Percentiles rank a stretch among this genome's conserved stretches.
These are phyloP conservation scores for Parnassius orleans DNA, from an alignment of 2,888 invertebrate genomes.

Conservation along the genomic window DNA sequence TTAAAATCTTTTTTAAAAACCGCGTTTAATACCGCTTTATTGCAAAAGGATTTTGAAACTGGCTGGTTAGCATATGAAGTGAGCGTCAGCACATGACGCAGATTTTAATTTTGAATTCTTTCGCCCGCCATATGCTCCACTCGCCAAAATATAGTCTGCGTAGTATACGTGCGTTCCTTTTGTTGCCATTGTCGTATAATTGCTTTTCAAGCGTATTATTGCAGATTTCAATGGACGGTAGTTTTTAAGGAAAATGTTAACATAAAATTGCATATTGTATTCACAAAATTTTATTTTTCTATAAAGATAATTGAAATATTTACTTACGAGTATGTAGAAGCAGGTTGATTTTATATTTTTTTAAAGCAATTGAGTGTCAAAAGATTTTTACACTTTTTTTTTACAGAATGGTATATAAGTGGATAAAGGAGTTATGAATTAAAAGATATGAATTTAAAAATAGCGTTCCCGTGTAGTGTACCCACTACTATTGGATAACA, in stretches of 20 bases:
- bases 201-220: slow-evolving; percentile 23
- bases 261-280: too few relatives aligned
- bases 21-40: slow-evolving; percentile 24
- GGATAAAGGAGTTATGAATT: too few relatives aligned
- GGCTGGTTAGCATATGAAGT: slow-evolving; percentile 26
- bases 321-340: too few relatives aligned
- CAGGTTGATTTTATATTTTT: too few relatives aligned
- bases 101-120: slow-evolving; percentile 44
- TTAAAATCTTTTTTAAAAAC: slow-evolving; percentile 8
- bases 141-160: slow-evolving; percentile 39
- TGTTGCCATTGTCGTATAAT: slow-evolving; percentile 22
- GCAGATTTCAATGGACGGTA: background rate
- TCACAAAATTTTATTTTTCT: too few relatives aligned
- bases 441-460: too few relatives aligned
- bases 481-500: too few relatives aligned
- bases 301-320: too few relatives aligned
- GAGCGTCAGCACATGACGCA: slow-evolving; percentile 33
- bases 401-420: too few relatives aligned
- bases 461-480: too few relatives aligned
- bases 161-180: slow-evolving; percentile 11
- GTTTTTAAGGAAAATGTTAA: background rate
- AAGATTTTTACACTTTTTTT: too few relatives aligned
- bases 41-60: slow-evolving; percentile 25
- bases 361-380: too few relatives aligned
- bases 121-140: slow-evolving; percentile 39